Evolutionary conservation across 2,797 vertebrate genomes (phyloP), one percentile per base, ranked within the genome.

Genomic region (Varecia variegata): DNA sequence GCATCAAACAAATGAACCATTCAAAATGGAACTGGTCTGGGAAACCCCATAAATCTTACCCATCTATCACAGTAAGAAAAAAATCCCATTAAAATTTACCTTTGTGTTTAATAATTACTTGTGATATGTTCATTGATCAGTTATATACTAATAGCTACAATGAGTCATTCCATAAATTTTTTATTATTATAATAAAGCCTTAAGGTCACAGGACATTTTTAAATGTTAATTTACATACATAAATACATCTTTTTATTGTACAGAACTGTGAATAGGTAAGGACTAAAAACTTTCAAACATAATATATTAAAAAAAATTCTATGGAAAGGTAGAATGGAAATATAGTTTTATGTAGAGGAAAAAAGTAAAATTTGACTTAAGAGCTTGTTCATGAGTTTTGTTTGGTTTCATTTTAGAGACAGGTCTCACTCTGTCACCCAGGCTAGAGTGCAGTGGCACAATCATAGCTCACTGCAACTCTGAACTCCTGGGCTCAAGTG

Each of bases 21-120:
- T 88, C 21, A 86, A 47, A 93, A 54, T 79, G 13, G 50, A 43
- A 58, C 35, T 87, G 62, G 17, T 60, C 76, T 68, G 32, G 43
- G 65, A 86, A 90, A 47, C 35, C 71, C 90, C 47, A 3, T 88
- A 30, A 81, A 32, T 88, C 40, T n/a, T 18, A 43, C 8, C 8
- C 47, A 32, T 80, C 65, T 74, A 40, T 83, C 58, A 47, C 35
- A 47, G n/a, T 58, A 62, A 80, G 91, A 73, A 71, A 80, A 43
- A 80, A 58, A 27, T 58, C n/a, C 52, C 27, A 92, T 70, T 47
- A 76, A 92, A 79, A 70, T 60, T 30, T 80, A 35, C 12, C 13
- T 86, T 68, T 82, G 38, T 88, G 15, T 82, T 83, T 81, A 94
- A 15, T 93, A 90, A 92, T 96, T 81, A 56, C 40, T 73, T 87